These are phyloP conservation scores for Fragum fragum DNA, from an alignment of 2,888 invertebrate genomes.

Conservation along the genomic window DNA sequence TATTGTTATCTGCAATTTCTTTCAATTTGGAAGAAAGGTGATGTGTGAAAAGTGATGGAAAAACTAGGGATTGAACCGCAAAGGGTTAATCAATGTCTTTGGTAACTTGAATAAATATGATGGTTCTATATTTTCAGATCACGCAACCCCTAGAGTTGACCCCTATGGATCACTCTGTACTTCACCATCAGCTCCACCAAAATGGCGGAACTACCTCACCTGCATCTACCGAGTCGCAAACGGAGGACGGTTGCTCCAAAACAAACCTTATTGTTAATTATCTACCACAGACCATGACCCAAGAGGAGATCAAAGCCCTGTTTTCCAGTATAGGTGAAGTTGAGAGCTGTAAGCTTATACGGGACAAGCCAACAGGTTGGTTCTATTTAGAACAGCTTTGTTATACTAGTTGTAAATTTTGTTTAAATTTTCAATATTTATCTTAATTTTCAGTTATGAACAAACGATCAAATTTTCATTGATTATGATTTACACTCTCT, in stretches of 20 bases:
- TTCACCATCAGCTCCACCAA: conserved; percentile 76
- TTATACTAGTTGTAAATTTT: no score
- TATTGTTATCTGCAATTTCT: no score
- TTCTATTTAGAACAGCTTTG: background rate
- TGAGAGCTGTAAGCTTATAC: conserved; percentile 99
- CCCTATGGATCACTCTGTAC: conserved; percentile 78
- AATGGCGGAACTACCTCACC: conserved; percentile 82
- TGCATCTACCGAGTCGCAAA: conserved; percentile 77
- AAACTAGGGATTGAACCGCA: no score
- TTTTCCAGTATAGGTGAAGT: conserved; percentile 99
- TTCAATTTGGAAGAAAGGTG: no score
- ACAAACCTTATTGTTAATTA: conserved; percentile 99
- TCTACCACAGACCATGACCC: conserved; percentile 99
- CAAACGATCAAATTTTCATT: no score
- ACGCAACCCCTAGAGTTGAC: conserved; percentile 79
- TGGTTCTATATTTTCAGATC: conserved; percentile 76
- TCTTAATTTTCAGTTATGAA: no score
- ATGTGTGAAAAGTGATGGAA: no score
- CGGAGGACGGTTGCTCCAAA: conserved; percentile 82
- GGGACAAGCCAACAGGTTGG: conserved; percentile 98
- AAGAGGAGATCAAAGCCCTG: conserved; percentile 98
- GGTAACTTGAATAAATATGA: no score
- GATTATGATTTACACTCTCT: no score
- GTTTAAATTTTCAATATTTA: no score
- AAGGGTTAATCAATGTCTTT: no score